phyloP scores from a whole-genome alignment of 2,888 invertebrate species.

The Andrena marginata region DNA sequence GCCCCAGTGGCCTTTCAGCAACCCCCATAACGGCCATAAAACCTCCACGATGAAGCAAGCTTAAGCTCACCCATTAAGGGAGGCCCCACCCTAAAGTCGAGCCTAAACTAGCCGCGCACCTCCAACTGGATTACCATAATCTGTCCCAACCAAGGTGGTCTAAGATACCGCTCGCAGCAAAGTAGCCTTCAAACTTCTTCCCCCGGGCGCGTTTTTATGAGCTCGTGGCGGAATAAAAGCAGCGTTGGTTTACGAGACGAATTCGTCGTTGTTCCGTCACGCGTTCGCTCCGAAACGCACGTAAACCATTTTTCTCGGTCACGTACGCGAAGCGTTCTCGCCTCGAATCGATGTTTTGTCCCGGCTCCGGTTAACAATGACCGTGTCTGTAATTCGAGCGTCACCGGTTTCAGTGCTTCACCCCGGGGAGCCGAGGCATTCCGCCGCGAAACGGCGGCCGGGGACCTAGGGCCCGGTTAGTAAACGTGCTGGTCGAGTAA shows the following conservation, averaged over 20 bases:
- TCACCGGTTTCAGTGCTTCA: not conserved
- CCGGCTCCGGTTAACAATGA: slow-evolving; percentile 12
- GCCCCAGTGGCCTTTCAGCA: not conserved
- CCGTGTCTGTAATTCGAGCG: slow-evolving; percentile 16
- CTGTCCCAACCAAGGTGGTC: not conserved
- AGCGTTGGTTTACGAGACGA: slow-evolving; percentile 31
- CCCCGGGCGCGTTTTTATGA: not conserved
- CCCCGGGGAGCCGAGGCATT: not conserved
- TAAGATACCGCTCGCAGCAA: too few species aligned
- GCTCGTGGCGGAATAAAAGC: not conserved
- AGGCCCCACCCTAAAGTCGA: not conserved
- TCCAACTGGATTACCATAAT: not conserved
- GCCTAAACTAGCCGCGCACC: not conserved
- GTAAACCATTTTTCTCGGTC: slow-evolving; percentile 60
- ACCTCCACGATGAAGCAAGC: not conserved
- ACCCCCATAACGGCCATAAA: slow-evolving; percentile 27
- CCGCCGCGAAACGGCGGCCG: not conserved
- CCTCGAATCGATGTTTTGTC: slow-evolving; percentile 40
- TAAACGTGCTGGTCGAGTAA: not conserved
- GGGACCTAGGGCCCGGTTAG: not conserved
- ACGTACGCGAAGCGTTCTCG: slow-evolving; percentile 43
- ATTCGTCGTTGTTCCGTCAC: slow-evolving; percentile 58
- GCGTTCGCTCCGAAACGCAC: slow-evolving; percentile 50
- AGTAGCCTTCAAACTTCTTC: too few species aligned
- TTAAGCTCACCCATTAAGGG: not conserved